A percentile compares a stretch with the other conserved stretches of the same genome.
These are phyloP conservation scores for Pogoniulus pusillus DNA, from an alignment of 2,797 vertebrate genomes.

Conservation along the genomic window DNA sequence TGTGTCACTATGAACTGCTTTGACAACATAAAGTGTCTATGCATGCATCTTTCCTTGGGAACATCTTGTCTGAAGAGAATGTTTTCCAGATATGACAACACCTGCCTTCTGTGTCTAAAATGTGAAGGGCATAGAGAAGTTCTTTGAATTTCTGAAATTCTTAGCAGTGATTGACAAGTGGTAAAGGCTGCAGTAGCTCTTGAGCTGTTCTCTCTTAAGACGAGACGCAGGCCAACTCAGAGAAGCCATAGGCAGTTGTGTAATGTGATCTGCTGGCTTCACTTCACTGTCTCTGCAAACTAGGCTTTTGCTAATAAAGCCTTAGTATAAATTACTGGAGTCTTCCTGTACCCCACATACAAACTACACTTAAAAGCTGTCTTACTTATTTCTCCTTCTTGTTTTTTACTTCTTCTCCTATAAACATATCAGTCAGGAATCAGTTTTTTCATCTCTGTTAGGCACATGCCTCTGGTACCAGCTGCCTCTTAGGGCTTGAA, in stretches of 20 bases:
- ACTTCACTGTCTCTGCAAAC: neutral
- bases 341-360: neutral
- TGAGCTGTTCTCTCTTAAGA: neutral
- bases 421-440: neutral
- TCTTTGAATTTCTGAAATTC: neutral
- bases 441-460: conserved; percentile 1
- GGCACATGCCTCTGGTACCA: conserved; percentile 1
- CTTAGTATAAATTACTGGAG: neutral
- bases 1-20: neutral
- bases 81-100: neutral
- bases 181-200: neutral
- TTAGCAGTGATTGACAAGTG: neutral
- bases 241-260: neutral
- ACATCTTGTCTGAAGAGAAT: neutral
- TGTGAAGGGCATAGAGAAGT: neutral
- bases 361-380: neutral
- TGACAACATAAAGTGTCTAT: neutral
- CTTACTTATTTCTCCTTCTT: neutral
- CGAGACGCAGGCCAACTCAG: neutral
- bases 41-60: neutral
- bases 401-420: neutral
- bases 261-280: neutral
- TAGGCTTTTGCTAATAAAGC: neutral
- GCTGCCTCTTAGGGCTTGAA: neutral
- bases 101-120: neutral